Base-by-base conservation (phyloP, 1,140 invertebrate species). In the Cyphomyrmex costatus region DNA sequence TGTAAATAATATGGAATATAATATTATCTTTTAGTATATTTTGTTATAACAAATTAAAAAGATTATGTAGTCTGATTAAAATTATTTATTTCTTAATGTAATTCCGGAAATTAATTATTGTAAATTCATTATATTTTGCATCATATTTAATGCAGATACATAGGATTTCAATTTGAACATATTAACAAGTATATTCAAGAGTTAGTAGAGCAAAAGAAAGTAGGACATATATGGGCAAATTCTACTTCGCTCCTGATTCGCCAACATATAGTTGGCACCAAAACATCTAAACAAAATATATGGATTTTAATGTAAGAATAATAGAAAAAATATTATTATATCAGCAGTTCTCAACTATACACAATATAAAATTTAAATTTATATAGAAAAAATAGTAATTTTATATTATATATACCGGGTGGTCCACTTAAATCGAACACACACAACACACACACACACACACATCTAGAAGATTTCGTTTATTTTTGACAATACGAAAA, bases 231-330 rank as follows among this genome's bases (percentile, higher is more conserved):
- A 0, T 33, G 60, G 58, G 8, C 24, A 19, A 83, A 24, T 42
- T 56, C n/a, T n/a, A 16, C 56, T 33, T 61, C 14, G 7, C 12
- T n/a, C 1, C 0, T 70, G 2, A 53, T 10, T 68, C 27, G 1
- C 2, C 80, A 24, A 24, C 6, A 61, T 7, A 46, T 5, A 6
- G 3, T 2, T 36, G 36, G 14, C 33, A 51, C 4, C 4, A 3
- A 60, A 27, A 61, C 8, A 36, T 21, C 12, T 24, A 30, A 74
- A 12, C 36, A 14, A 36, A 53, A 33, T 4, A 53, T 85, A 63
- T 74, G 16, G n/a, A 65, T 65, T 19, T 65, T 85, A 42, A 85
- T 85, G 82, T 85, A 85, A 85, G 71, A 6, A 56, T 70, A 80
- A 16, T 21, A 16, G n/a, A 10, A 30, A 21, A 21, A 36, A 10